Percentiles rank a stretch among this genome's conserved stretches.
These are phyloP conservation scores for Adelphocoris suturalis DNA, from an alignment of 2,888 invertebrate species.

Conservation along the genomic window DNA sequence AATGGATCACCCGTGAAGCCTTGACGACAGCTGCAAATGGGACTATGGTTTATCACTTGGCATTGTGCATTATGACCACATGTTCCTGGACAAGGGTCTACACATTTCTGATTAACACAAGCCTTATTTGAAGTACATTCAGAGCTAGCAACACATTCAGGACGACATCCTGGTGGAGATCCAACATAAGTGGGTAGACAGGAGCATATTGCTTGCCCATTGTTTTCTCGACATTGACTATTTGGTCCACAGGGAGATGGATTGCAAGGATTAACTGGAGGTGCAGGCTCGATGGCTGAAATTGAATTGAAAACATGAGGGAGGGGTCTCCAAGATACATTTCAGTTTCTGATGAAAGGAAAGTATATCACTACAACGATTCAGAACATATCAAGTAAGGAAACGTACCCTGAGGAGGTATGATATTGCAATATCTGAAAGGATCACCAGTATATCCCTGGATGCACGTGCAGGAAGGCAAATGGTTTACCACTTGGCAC, in stretches of 20 bases:
- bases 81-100: slow-evolving; percentile 90
- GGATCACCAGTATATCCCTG: slow-evolving; percentile 79
- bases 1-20: slow-evolving; percentile 91
- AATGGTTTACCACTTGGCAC: slow-evolving; percentile 81
- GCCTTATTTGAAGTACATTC: slow-evolving; percentile 88
- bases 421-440: slow-evolving; percentile 78
- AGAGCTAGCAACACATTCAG: slow-evolving; percentile 90
- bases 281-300: slow-evolving; percentile 75
- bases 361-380: neutral
- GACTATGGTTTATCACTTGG: slow-evolving; percentile 88
- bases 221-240: slow-evolving; percentile 82
- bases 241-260: slow-evolving; percentile 84
- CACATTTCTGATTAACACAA: slow-evolving; percentile 89
- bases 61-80: slow-evolving; percentile 91
- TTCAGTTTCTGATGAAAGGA: neutral
- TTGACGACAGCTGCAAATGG: slow-evolving; percentile 87
- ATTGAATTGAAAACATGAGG: neutral
- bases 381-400: slow-evolving; percentile 55
- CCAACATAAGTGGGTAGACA: slow-evolving; percentile 85
- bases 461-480: slow-evolving; percentile 80
- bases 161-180: slow-evolving; percentile 86
- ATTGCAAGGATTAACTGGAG: slow-evolving; percentile 81
- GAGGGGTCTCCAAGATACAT: neutral
- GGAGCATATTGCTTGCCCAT: slow-evolving; percentile 84
- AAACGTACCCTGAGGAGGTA: slow-evolving; percentile 76